phyloP scores from a whole-genome alignment of 1,140 invertebrate genomes.

The Drosophila seguyi region DNA sequence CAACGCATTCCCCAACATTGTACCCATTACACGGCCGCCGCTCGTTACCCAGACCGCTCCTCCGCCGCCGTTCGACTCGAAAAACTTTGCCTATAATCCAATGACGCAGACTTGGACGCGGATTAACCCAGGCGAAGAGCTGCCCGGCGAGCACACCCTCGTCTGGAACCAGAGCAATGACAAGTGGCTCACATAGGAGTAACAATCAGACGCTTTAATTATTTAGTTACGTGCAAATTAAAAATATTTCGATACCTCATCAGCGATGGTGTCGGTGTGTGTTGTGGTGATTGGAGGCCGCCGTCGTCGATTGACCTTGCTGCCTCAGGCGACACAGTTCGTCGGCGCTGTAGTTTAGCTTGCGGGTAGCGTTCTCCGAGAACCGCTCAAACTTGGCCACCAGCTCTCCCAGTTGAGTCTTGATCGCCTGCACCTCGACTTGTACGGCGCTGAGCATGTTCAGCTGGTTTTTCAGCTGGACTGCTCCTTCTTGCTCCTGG shows the following conservation, averaged over 20 bases:
- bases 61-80: slow-evolving; percentile 53
- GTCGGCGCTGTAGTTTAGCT: slow-evolving; percentile 73
- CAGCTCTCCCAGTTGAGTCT: slow-evolving; percentile 60
- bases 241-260: slow-evolving; percentile 4
- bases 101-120: slow-evolving; percentile 63
- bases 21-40: slow-evolving; percentile 64
- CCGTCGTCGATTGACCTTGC: slow-evolving; percentile 40
- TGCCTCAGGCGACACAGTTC: slow-evolving; percentile 72
- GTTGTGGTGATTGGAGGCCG: slow-evolving; percentile 44
- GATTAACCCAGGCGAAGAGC: slow-evolving; percentile 49
- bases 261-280: slow-evolving; percentile 43
- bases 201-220: slow-evolving; percentile 9
- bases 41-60: slow-evolving; percentile 65
- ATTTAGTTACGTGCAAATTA: slow-evolving; percentile 15
- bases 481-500: slow-evolving; percentile 57
- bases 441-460: slow-evolving; percentile 65
- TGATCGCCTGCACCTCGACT: slow-evolving; percentile 60
- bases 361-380: slow-evolving; percentile 67
- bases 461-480: slow-evolving; percentile 63
- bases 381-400: slow-evolving; percentile 72
- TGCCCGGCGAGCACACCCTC: slow-evolving; percentile 56
- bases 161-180: slow-evolving; percentile 81
- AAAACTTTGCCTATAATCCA: slow-evolving; percentile 73
- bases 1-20: slow-evolving; percentile 44
- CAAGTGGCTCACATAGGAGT: slow-evolving; percentile 68